A percentile compares a stretch with the other conserved stretches of the same genome.
Conservation (phyloP, 2,797 vertebrate species). For the Darevskia mixta region DNA sequence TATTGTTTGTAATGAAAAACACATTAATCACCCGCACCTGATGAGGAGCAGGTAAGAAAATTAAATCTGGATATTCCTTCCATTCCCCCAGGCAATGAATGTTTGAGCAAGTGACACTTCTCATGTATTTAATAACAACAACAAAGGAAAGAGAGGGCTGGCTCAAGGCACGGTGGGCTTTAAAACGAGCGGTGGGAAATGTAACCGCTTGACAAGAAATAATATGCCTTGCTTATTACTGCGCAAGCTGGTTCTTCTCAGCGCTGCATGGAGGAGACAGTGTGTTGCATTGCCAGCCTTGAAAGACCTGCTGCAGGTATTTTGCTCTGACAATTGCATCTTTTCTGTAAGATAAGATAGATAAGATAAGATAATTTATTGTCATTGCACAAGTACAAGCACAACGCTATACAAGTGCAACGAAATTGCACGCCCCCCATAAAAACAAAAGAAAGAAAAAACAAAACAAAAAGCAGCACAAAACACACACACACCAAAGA, state of each 20-base stretch:
- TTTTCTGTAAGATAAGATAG: no score
- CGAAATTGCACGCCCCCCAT: no score
- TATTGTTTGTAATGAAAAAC: conserved; percentile 26
- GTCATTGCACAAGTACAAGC: no score
- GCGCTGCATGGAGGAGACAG: not conserved
- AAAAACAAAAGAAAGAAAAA: no score
- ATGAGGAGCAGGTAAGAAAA: not conserved
- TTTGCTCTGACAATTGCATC: not conserved
- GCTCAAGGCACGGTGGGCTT: conserved; percentile 36
- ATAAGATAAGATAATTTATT: no score
- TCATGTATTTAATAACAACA: conserved; percentile 50
- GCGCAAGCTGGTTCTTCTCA: conserved; percentile 28
- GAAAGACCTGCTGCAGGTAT: not conserved
- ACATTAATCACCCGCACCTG: conserved; percentile 34
- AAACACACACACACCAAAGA: no score
- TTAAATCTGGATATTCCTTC: conserved; percentile 40
- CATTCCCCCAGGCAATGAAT: conserved; percentile 51
- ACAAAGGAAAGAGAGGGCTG: conserved; percentile 37
- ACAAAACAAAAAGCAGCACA: no score
- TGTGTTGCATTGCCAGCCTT: not conserved
- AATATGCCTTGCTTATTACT: conserved; percentile 63
- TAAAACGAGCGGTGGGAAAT: conserved; percentile 50
- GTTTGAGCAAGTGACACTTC: conserved; percentile 58
- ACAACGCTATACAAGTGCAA: no score
- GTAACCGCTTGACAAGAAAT: conserved; percentile 65